These are phyloP conservation scores for Lepetodrilus schrolli DNA, from an alignment of 2,888 invertebrate genomes.

Conservation along the genomic window DNA sequence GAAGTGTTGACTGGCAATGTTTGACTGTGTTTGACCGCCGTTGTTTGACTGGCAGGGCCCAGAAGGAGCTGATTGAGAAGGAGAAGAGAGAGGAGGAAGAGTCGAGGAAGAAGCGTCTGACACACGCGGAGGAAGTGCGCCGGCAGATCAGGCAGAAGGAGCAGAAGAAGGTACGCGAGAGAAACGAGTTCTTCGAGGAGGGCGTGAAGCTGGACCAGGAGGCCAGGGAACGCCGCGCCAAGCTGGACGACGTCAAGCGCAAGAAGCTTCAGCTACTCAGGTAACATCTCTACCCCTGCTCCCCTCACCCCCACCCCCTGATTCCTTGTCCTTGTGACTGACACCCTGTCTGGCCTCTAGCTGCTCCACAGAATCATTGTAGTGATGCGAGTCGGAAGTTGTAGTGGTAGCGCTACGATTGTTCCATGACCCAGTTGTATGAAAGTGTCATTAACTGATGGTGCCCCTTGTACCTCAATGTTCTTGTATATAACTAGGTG, in stretches of 20 bases:
- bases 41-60: no score
- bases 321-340: no score
- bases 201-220: constrained; percentile 74
- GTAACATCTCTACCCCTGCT: no score
- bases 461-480: no score
- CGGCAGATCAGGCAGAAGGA: constrained; percentile 74
- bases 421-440: no score
- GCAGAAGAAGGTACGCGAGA: constrained; percentile 67
- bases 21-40: background rate
- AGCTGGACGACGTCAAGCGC: constrained; percentile 74
- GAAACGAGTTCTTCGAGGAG: constrained; percentile 75
- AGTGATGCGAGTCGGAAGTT: no score
- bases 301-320: no score
- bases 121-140: constrained; percentile 71
- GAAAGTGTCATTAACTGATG: no score
- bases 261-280: constrained; percentile 74
- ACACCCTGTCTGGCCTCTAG: no score
- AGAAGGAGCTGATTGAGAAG: constrained; percentile 74
- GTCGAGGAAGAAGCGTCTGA: constrained; percentile 51
- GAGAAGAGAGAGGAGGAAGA: constrained; percentile 70
- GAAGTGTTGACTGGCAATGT: background rate
- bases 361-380: no score
- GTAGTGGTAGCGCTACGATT: no score
- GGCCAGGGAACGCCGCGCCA: constrained; percentile 66
- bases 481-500: no score